Conservation (phyloP, 2,797 vertebrate genomes). For the Mycteria americana region DNA sequence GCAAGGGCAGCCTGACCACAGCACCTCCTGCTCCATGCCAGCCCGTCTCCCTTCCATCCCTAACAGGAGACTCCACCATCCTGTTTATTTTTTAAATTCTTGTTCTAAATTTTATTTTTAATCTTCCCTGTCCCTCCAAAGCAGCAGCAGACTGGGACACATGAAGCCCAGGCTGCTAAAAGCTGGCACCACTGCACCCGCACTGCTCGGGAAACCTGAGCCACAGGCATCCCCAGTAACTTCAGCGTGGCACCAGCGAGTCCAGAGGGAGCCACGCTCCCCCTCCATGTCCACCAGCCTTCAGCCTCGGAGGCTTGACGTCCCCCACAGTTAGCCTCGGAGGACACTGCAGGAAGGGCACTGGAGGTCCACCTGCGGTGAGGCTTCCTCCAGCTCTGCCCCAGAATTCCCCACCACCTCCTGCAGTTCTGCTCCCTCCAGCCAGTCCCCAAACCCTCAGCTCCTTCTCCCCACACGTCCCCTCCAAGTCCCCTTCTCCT, state of each 20-base stretch:
- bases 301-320: accelerated
- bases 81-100: not conserved
- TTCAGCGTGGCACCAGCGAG: not conserved
- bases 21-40: not conserved
- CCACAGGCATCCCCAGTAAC: not conserved
- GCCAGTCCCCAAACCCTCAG: not conserved
- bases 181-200: not conserved
- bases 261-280: not conserved
- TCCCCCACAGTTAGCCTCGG: not conserved
- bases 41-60: not conserved
- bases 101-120: not conserved
- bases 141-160: not conserved
- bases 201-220: not conserved
- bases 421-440: not conserved
- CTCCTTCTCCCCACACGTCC: accelerated
- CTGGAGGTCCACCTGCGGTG: not conserved
- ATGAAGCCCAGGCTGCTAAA: not conserved
- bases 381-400: not conserved
- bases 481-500: not conserved
- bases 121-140: not conserved
- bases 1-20: not conserved
- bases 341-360: accelerated
- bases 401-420: not conserved
- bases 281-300: not conserved
- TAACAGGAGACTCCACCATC: not conserved